Percentiles rank a stretch among this genome's conserved stretches.
Evolutionary conservation across 2,888 invertebrate species (phyloP).

Genomic region (Acrobasis suavella): DNA sequence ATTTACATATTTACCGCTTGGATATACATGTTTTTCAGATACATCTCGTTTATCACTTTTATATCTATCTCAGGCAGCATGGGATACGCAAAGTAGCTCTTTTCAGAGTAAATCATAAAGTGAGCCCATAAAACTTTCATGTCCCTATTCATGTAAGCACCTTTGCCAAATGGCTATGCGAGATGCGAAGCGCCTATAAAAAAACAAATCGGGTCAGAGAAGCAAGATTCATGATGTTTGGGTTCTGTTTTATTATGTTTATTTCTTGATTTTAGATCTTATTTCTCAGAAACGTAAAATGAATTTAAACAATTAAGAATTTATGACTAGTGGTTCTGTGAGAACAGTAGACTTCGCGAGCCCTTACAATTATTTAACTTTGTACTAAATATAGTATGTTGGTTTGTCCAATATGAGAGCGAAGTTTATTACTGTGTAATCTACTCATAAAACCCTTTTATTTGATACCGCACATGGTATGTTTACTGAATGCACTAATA

Average conservation of each 20-base stretch:
- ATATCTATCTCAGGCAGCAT: background rate
- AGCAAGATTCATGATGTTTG: conserved; percentile 1
- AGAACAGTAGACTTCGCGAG: too few relatives aligned
- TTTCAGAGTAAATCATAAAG: conserved; percentile 29
- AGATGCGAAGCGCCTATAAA: conserved; percentile 14
- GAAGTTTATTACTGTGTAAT: too few relatives aligned
- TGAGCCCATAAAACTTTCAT: conserved; percentile 31
- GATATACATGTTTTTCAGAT: background rate
- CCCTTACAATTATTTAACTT: too few relatives aligned
- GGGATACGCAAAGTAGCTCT: conserved; percentile 14
- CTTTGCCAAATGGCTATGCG: conserved; percentile 27
- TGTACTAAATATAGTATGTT: too few relatives aligned
- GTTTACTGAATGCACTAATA: too few relatives aligned
- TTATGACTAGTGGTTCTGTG: too few relatives aligned
- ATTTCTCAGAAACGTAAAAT: too few relatives aligned
- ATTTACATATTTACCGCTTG: too few relatives aligned
- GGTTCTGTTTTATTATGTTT: background rate
- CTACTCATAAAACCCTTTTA: too few relatives aligned
- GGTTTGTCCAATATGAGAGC: too few relatives aligned
- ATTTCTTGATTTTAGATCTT: background rate
- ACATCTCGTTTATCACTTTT: background rate
- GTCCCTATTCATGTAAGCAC: conserved; percentile 30
- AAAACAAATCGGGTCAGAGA: conserved; percentile 13
- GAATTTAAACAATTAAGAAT: too few relatives aligned
- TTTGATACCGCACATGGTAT: too few relatives aligned